phyloP scores from a whole-genome alignment of 2,797 vertebrate species.

The Sebastes hubbsi region DNA sequence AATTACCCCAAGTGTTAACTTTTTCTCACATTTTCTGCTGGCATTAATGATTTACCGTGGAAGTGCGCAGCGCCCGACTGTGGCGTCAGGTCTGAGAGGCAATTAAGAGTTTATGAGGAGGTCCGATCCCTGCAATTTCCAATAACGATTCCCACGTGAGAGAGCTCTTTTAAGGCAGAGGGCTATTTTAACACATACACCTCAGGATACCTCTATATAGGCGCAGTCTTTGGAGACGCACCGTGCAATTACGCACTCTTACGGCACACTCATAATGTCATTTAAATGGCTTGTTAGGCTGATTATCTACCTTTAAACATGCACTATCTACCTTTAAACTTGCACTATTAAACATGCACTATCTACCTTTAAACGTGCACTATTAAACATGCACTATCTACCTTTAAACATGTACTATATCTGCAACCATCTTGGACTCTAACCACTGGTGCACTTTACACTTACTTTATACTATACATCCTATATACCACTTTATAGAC shows the following conservation, averaged over 20 bases:
- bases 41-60: conserved; percentile 77
- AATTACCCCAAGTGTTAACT: conserved; percentile 78
- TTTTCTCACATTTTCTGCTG: conserved; percentile 79
- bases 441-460: too few relatives aligned
- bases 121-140: conserved; percentile 70
- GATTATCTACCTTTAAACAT: too few relatives aligned
- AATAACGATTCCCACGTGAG: conserved; percentile 75
- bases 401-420: too few relatives aligned
- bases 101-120: conserved; percentile 80
- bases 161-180: conserved; percentile 6
- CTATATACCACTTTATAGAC: too few relatives aligned
- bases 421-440: too few relatives aligned
- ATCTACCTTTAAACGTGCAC: too few relatives aligned
- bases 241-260: conserved; percentile 16
- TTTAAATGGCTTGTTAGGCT: neutral
- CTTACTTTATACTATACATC: too few relatives aligned
- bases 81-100: conserved; percentile 80
- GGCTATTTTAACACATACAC: conserved; percentile 19
- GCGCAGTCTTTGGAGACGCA: conserved; percentile 4
- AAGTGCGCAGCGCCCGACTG: conserved; percentile 65
- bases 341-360: too few relatives aligned
- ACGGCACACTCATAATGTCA: neutral
- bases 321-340: too few relatives aligned
- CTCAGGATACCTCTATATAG: neutral
- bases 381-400: too few relatives aligned